phyloP scores from a whole-genome alignment of 2,113 vertebrate species.

The Ardeotis arabs region DNA sequence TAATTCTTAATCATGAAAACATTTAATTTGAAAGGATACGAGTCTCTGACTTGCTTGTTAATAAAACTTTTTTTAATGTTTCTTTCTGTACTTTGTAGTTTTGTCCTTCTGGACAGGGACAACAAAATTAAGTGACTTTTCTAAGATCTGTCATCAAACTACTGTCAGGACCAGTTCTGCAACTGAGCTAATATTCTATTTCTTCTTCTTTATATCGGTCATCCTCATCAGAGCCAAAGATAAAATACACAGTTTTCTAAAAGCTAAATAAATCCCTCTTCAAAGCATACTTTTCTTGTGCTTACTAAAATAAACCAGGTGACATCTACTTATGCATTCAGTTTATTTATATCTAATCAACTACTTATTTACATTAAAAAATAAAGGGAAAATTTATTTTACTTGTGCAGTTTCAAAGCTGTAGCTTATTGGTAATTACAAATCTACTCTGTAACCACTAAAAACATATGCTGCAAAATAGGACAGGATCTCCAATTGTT shows the following conservation, averaged over 20 bases:
- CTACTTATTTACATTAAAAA: not conserved
- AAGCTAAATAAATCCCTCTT: conserved; percentile 30
- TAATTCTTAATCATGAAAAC: not conserved
- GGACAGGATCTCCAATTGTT: not conserved
- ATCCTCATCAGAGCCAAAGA: not conserved
- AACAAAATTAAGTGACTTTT: not conserved
- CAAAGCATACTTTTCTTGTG: conserved; percentile 3
- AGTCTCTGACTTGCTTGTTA: not conserved
- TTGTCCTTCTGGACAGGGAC: not conserved
- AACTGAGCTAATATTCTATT: not conserved
- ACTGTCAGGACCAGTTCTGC: not conserved
- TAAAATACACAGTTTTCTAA: not conserved
- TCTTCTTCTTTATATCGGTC: not conserved
- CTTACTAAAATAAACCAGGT: not conserved
- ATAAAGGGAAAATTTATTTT: not conserved
- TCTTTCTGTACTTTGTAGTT: not conserved
- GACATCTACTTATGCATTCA: not conserved
- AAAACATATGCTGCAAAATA: not conserved
- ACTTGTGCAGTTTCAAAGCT: not conserved
- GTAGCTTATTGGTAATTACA: not conserved
- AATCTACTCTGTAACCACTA: not conserved
- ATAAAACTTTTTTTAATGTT: not conserved
- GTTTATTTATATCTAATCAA: conserved; percentile 43
- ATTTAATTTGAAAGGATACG: not conserved
- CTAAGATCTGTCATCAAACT: not conserved